Evolutionary conservation across 2,797 vertebrate species (phyloP), one percentile per base, ranked within the genome.

Genomic region (Protosalanx chinensis): DNA sequence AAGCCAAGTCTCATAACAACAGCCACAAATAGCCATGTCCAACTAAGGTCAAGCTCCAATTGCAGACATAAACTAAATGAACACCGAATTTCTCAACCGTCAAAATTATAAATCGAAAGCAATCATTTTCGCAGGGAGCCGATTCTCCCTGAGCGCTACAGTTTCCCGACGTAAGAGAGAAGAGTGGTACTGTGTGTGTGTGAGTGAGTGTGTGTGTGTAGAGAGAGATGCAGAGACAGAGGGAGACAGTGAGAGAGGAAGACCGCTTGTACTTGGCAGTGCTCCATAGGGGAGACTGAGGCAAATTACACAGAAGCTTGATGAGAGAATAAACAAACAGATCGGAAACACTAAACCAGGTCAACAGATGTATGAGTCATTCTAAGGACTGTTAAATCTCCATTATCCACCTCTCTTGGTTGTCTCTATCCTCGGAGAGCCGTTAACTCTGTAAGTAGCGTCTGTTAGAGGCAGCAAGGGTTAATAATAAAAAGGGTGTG

Each of bases 281-380:
- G 70, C 88, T 83, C 90, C 78, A 82, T 84, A 75, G 89, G 73
- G 86, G 87, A 84, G 86, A 74, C 75, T 71, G 32, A 67, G 82
- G 81, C 80, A 86, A 89, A 88, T 88, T 82, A 64, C 79, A 82
- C 70, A 71, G 80, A 84, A 79, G 82, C 83, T 82, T 49, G 5
- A 41, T 71, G 74, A 85, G 80, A 84, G 80, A 90, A 89, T 87
- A 91, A 92, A 91, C 88, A 92, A 93, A 91, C 88, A 91, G 90
- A 91, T 92, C 89, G 91, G 88, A 91, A 81, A 81, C 79, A 80
- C 85, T 87, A 86, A 89, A 87, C 71, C 81, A 70, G 84, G 78
- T 83, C 86, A 87, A 87, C 78, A 84, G 79, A 82, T 81, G 72
- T 69, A 74, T 35, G 80, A 81, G 81, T 79, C 65, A 71, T 84